Percentiles rank a stretch among this genome's conserved stretches.
Evolutionary conservation across 2,113 vertebrate species (phyloP).

Genomic region (Myrmecophaga tridactyla): DNA sequence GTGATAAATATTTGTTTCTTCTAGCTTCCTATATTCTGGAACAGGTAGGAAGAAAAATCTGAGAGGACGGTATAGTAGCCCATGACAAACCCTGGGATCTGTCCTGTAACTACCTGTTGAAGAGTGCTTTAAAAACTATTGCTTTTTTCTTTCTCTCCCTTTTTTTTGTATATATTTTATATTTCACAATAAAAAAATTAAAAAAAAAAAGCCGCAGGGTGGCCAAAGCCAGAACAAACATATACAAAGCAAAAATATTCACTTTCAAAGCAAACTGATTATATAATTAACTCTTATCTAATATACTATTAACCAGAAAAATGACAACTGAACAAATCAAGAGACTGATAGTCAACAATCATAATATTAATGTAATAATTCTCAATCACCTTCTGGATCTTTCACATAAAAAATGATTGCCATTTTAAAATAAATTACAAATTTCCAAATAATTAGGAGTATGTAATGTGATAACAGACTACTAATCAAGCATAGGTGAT

Average conservation of each 20-base stretch:
- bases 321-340: background rate
- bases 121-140: no score
- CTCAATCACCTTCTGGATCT: background rate
- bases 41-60: no score
- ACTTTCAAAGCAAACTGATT: background rate
- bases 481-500: background rate
- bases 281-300: background rate
- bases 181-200: no score
- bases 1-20: no score
- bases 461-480: background rate
- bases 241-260: background rate
- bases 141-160: no score
- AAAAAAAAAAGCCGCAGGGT: no score
- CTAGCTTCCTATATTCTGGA: no score
- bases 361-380: background rate
- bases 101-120: no score
- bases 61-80: no score
- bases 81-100: no score
- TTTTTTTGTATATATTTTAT: no score
- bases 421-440: background rate
- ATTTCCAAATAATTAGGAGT: background rate
- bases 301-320: background rate
- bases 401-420: background rate
- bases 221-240: background rate
- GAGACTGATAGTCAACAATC: background rate